Evolutionary conservation across 2,888 invertebrate species (phyloP), one percentile per base, ranked within the genome.

Genomic region (Xestia ashworthii): DNA sequence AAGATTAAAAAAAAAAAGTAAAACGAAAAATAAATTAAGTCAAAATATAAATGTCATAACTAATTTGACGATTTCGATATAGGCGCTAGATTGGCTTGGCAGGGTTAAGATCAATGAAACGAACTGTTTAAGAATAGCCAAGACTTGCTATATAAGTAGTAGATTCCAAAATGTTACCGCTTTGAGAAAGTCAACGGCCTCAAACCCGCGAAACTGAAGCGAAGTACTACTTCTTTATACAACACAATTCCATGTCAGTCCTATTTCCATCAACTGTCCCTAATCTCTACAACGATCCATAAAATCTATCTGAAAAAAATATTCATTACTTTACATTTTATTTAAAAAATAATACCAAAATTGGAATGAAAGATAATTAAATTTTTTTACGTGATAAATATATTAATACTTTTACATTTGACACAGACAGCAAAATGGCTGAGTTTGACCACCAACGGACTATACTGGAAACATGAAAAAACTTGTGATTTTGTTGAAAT

Each of bases 381-480:
- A 9, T 9, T 19, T 14, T 25, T 55, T 74, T 70, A 80, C 76
- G 41, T 76, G 60, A 75, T 84, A 84, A 78, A 80, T 83, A 87
- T 88, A 83, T 76, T 85, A 88, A 88, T 88, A 89, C 89, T 89
- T 87, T 85, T 85, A 83, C 74, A 87, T 88, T 88, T 89, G 88
- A 88, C 88, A 87, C 88, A 81, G 73, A 81, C 72, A 70, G 60
- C 60, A 72, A 79, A 75, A 77, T 55, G 50, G 53, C 77, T 69
- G 32, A 71, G 71, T 80, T 71, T 82, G 78, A 74, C 76, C 79
- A 85, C 75, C 75, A 67, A 88, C 74, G 68, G 79, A 60, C 41
- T 46, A n/a, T n/a, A 65, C 22, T 70, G 55, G 50, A 53, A 62
- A 58, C 32, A 12, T 60, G 38, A 16, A 65, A 55, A 66, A 53